These are phyloP conservation scores for Platysternon megacephalum DNA, from an alignment of 2,113 vertebrate genomes.

Conservation along the genomic window DNA sequence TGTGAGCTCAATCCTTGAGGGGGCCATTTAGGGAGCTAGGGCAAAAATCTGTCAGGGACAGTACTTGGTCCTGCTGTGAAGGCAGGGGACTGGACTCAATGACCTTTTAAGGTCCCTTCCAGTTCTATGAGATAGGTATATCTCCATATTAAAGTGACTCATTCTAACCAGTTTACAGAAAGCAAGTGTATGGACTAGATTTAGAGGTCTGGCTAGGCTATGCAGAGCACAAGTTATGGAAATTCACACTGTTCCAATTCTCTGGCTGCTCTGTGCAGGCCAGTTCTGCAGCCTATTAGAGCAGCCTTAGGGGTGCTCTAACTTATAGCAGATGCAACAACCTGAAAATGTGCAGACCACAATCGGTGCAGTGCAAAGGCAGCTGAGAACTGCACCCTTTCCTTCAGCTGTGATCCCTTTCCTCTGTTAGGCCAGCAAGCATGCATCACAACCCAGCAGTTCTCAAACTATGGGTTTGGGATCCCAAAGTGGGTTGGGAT, in stretches of 20 bases:
- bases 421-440: not conserved
- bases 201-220: not conserved
- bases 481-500: too few relatives aligned
- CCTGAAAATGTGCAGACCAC: too few relatives aligned
- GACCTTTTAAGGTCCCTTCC: too few relatives aligned
- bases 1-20: too few relatives aligned
- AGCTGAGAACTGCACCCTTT: not conserved
- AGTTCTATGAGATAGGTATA: too few relatives aligned
- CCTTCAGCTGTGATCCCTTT: not conserved
- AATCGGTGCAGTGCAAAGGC: not conserved
- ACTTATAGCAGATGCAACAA: not conserved
- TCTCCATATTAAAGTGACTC: too few relatives aligned
- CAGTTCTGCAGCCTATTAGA: not conserved
- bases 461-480: too few relatives aligned
- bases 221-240: too few relatives aligned
- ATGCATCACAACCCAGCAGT: not conserved
- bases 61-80: too few relatives aligned
- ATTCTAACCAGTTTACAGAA: not conserved
- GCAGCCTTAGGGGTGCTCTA: not conserved
- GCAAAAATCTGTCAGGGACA: too few relatives aligned
- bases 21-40: too few relatives aligned
- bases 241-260: not conserved
- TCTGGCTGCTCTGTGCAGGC: not conserved
- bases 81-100: too few relatives aligned
- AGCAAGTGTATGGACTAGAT: not conserved